Evolutionary conservation across 2,888 invertebrate genomes (phyloP).

Genomic region (Drosophila paracracens): DNA sequence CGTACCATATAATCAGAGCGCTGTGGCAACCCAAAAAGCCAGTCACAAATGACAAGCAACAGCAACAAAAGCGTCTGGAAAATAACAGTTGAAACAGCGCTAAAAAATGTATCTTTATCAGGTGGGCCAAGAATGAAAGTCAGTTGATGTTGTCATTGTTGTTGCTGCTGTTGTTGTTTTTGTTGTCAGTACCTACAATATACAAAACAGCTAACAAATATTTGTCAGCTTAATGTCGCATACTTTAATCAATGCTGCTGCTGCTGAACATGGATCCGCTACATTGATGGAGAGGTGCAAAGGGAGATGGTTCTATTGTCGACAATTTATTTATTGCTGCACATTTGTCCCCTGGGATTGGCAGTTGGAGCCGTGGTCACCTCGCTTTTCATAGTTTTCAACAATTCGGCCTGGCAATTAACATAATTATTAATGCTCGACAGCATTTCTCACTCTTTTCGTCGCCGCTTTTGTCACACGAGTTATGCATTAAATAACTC

Average conservation of each 20-base stretch:
- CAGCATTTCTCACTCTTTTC: slow-evolving; percentile 58
- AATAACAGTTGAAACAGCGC: slow-evolving; percentile 30
- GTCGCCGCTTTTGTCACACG: slow-evolving; percentile 70
- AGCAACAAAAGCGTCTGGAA: slow-evolving; percentile 37
- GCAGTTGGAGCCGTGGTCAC: background rate
- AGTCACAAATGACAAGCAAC: slow-evolving; percentile 43
- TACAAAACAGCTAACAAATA: slow-evolving; percentile 43
- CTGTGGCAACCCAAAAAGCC: slow-evolving; percentile 69
- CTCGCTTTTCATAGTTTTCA: slow-evolving; percentile 15
- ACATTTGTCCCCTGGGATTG: slow-evolving; percentile 35
- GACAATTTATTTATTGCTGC: slow-evolving; percentile 54
- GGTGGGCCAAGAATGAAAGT: slow-evolving; percentile 68
- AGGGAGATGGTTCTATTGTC: slow-evolving; percentile 30
- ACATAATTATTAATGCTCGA: slow-evolving; percentile 76
- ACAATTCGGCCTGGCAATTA: slow-evolving; percentile 66
- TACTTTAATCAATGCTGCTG: slow-evolving; percentile 41
- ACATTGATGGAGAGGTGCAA: background rate
- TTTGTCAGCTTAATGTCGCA: slow-evolving; percentile 32
- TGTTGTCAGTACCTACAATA: slow-evolving; percentile 27
- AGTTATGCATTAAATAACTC: slow-evolving; percentile 71
- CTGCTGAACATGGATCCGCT: background rate
- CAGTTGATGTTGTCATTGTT: slow-evolving; percentile 8
- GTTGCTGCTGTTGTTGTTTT: background rate
- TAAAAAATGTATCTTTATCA: slow-evolving; percentile 58
- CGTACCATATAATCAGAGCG: slow-evolving; percentile 70